Base-by-base conservation (phyloP, 2,797 vertebrate species). In the Rachycentron canadum region DNA sequence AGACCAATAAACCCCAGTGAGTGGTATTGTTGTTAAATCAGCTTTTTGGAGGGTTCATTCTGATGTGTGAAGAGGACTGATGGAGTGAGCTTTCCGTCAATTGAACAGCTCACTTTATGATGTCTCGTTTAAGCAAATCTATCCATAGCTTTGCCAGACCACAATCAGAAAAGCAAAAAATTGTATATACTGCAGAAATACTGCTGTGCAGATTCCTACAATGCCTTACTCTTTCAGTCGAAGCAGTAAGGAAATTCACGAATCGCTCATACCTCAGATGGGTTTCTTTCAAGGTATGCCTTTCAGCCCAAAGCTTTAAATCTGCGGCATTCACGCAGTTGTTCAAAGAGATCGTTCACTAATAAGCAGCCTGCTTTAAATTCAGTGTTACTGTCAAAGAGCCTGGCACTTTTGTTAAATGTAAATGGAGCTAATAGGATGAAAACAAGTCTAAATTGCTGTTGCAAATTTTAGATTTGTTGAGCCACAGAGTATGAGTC, bases 291-390 rank as follows among this genome's bases (percentile, higher is more conserved):
- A 60, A 59, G 38, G 21, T 58, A 9, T 26, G 34, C 4, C 28
- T 68, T 40, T 58, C 43, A 47, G 40, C 26, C 16, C 47, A 62
- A 23, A 49, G 61, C 76, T 73, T 73, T 32, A 25, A 36, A 60
- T 59, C 9, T 58, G 41, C 14, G 3, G 2, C 28, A 10, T 60
- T 53, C 41, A 36, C 34, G 14, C 43, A 40, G 26, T 28, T 19
- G 10, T 61, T 81, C 61, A 78, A 65, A 67, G 59, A 64, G 50
- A 64, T 14, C 23, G 45, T n/a, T 83, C 67, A 38, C 26, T 84
- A 84, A 83, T 49, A 63, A 25, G 59, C 60, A 41, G 7, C 12
- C 69, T 74, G 64, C 52, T 81, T 83, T 28, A 65, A 75, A 84
- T 83, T 67, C 62, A 30, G 0, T 45, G 26, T 64, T 69, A 52